Conservation (phyloP, 2,888 invertebrate species). For the Lysandra bellargus region DNA sequence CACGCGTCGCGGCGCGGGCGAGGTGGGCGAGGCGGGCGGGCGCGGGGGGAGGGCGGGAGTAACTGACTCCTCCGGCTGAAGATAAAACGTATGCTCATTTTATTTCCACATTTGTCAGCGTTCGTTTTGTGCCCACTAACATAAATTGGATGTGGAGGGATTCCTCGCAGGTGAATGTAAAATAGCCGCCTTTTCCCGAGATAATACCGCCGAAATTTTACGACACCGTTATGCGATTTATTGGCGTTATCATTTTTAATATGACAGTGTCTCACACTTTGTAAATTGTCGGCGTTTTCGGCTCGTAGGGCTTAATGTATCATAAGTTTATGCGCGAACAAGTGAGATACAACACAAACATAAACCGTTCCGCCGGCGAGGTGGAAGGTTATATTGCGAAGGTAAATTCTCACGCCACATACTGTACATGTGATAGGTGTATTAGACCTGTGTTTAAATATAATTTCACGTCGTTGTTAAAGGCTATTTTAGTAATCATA, state of each 20-base stretch:
- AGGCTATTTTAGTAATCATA: neutral
- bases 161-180: constrained; percentile 80
- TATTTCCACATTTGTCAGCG: constrained; percentile 80
- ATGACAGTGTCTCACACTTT: constrained; percentile 2
- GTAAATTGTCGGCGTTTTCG: neutral
- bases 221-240: constrained; percentile 79
- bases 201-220: constrained; percentile 78
- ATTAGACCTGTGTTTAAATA: neutral
- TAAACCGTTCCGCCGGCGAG: neutral
- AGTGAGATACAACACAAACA: constrained; percentile 11
- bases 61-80: constrained; percentile 69
- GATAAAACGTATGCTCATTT: constrained; percentile 80
- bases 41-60: constrained; percentile 54
- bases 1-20: constrained; percentile 38
- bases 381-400: neutral
- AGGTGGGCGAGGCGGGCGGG: constrained; percentile 36
- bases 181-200: constrained; percentile 78
- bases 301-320: constrained; percentile 8
- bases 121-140: constrained; percentile 81
- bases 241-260: constrained; percentile 74
- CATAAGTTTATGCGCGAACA: constrained; percentile 11
- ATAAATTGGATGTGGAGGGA: constrained; percentile 79
- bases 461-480: neutral
- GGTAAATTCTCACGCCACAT: neutral
- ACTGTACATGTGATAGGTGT: neutral